Evolutionary conservation across 2,113 vertebrate genomes (phyloP).

Genomic region (Odontophorus gujanensis): DNA sequence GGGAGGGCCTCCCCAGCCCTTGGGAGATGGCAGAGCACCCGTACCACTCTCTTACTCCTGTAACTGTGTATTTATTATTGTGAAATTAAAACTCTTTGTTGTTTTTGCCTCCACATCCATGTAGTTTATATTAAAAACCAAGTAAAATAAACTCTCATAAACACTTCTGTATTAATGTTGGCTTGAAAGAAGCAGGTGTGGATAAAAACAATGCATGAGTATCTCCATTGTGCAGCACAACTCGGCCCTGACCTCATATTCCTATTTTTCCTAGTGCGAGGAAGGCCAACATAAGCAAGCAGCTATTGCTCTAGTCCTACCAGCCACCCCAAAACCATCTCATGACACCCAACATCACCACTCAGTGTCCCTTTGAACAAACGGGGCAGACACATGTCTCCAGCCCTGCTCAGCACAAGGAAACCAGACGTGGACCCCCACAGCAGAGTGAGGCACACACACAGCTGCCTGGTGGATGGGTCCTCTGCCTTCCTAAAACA

Average conservation of each 20-base stretch:
- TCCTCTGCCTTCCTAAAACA: neutral
- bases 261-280: neutral
- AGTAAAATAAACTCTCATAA: neutral
- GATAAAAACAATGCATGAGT: neutral
- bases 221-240: neutral
- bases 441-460: neutral
- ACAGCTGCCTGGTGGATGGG: neutral
- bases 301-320: rapidly evolving
- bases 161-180: neutral
- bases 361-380: neutral
- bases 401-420: neutral
- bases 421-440: neutral
- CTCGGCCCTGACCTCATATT: neutral
- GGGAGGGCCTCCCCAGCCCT: neutral
- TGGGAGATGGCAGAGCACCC: neutral
- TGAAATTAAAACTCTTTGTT: neutral
- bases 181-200: neutral
- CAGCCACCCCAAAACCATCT: rapidly evolving
- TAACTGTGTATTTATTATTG: rapidly evolving
- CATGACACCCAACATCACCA: rapidly evolving
- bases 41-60: rapidly evolving
- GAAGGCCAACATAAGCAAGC: too few species aligned
- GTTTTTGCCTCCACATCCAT: neutral
- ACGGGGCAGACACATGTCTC: neutral
- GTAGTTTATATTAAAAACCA: rapidly evolving